Percentiles rank a stretch among this genome's conserved stretches.
These are phyloP conservation scores for Lamprologus callipterus DNA, from an alignment of 2,113 vertebrate genomes.

Conservation along the genomic window DNA sequence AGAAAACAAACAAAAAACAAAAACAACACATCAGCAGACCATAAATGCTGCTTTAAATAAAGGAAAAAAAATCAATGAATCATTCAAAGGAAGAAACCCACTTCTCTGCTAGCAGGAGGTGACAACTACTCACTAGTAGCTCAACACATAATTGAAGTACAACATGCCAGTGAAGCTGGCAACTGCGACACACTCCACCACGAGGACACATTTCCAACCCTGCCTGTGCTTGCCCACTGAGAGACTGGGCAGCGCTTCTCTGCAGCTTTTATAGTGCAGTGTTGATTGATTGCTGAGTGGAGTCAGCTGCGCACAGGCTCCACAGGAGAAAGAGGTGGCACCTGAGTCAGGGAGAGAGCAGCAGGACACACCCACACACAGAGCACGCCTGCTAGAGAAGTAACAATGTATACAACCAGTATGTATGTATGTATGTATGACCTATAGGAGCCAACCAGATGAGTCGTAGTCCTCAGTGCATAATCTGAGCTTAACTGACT, in stretches of 20 bases:
- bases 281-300: background rate
- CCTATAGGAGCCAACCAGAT: background rate
- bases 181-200: background rate
- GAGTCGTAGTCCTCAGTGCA: background rate
- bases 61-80: rapidly evolving
- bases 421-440: background rate
- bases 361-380: background rate
- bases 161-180: background rate
- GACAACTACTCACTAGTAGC: background rate
- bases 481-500: background rate
- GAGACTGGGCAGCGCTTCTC: background rate
- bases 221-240: background rate
- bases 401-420: background rate
- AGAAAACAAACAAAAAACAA: background rate
- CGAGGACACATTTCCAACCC: background rate
- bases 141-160: background rate
- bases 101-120: background rate
- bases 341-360: background rate
- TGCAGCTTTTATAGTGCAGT: background rate
- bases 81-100: background rate
- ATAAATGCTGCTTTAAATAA: background rate
- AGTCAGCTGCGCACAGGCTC: background rate
- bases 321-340: background rate
- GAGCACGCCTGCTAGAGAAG: background rate
- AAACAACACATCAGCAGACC: background rate